phyloP scores from a whole-genome alignment of 2,797 vertebrate genomes.

The Sebastes elongatus region DNA sequence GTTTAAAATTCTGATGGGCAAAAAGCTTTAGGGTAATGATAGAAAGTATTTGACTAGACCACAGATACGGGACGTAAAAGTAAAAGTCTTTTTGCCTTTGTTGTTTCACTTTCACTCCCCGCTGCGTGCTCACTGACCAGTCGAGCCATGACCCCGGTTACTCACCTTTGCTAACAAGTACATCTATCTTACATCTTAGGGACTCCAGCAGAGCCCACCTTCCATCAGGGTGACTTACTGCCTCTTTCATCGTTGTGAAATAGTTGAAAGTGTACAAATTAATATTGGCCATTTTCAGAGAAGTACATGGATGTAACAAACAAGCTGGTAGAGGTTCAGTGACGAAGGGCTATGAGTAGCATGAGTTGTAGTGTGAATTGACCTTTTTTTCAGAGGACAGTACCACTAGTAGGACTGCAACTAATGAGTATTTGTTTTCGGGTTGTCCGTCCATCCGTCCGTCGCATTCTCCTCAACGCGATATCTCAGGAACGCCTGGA shows the following conservation, averaged over 20 bases:
- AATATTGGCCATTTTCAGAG: neutral
- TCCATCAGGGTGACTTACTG: slow-evolving; percentile 53
- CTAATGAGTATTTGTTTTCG: neutral
- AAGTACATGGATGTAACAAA: neutral
- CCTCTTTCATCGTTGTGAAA: slow-evolving; percentile 48
- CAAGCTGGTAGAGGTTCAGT: neutral
- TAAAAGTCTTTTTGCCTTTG: slow-evolving; percentile 48
- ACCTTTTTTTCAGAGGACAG: neutral
- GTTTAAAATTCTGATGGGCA: neutral
- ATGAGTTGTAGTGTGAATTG: neutral
- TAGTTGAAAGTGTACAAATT: slow-evolving; percentile 3
- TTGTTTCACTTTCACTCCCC: slow-evolving; percentile 58
- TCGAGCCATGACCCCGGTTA: slow-evolving; percentile 65
- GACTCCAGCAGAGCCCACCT: slow-evolving; percentile 55
- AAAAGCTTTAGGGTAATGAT: neutral
- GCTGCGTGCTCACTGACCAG: slow-evolving; percentile 52
- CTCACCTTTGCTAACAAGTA: slow-evolving; percentile 73
- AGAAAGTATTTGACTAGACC: neutral
- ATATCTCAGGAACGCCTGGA: neutral
- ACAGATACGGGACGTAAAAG: slow-evolving; percentile 17
- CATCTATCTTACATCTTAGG: slow-evolving; percentile 74
- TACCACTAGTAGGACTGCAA: neutral
- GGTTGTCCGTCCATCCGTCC: neutral
- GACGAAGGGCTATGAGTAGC: neutral
- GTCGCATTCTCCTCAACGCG: neutral